These are phyloP conservation scores for Morone chrysops DNA, from an alignment of 2,113 vertebrate genomes.

Conservation along the genomic window DNA sequence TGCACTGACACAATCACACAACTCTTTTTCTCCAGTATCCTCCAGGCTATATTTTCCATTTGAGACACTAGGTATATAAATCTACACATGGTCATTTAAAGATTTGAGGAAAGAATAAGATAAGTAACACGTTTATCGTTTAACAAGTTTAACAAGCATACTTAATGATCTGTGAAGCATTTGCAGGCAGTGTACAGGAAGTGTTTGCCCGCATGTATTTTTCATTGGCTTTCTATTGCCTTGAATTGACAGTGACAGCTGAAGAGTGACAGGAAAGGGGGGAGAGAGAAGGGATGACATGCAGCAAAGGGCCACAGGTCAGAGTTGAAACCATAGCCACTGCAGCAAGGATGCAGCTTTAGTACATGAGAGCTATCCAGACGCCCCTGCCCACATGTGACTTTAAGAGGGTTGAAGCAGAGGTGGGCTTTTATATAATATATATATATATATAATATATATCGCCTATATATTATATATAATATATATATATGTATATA, in stretches of 20 bases:
- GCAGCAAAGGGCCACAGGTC: too few relatives aligned
- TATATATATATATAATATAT: neutral
- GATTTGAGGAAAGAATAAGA: neutral
- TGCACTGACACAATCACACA: neutral
- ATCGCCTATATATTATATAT: too few relatives aligned
- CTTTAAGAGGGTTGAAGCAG: neutral
- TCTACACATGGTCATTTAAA: neutral
- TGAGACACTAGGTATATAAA: neutral
- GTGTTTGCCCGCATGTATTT: neutral
- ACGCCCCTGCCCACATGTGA: neutral
- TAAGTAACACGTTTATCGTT: neutral
- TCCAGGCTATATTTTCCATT: neutral
- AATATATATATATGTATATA: neutral
- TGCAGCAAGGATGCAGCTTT: too few relatives aligned
- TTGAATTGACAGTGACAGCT: too few relatives aligned
- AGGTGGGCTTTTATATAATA: neutral
- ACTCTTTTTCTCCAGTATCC: too few relatives aligned
- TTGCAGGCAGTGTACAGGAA: neutral
- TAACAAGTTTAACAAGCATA: neutral
- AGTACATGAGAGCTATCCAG: too few relatives aligned
- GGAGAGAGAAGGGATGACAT: too few relatives aligned
- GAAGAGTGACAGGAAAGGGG: too few relatives aligned
- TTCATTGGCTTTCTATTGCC: too few relatives aligned
- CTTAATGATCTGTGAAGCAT: neutral
- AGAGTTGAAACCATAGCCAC: too few relatives aligned